These are phyloP conservation scores for Hirtodrosophila confusa DNA, from an alignment of 2,888 invertebrate genomes.

Conservation along the genomic window DNA sequence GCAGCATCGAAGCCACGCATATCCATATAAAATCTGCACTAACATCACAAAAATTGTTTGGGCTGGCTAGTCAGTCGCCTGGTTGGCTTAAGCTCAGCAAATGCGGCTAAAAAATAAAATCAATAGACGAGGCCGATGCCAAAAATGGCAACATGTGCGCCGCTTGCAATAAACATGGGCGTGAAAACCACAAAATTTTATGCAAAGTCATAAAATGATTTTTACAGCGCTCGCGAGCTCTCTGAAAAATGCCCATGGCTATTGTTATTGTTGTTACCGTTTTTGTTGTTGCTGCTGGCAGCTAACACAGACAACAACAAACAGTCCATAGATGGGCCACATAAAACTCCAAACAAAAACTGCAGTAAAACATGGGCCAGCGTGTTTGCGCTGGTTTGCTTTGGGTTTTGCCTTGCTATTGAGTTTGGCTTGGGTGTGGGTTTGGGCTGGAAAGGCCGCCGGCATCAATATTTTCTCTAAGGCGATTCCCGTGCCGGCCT, in stretches of 20 bases:
- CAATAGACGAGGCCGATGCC: conserved; percentile 63
- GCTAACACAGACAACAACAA: conserved; percentile 45
- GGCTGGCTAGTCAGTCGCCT: neutral
- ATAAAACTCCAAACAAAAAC: conserved; percentile 73
- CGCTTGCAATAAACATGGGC: conserved; percentile 77
- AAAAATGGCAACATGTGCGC: conserved; percentile 69
- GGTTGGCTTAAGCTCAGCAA: conserved; percentile 29
- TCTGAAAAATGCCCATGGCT: conserved; percentile 48
- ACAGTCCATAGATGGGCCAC: conserved; percentile 54
- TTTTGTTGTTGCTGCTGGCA: conserved; percentile 18
- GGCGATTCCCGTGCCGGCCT: conserved; percentile 59
- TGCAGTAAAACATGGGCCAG: conserved; percentile 70
- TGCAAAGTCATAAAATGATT: conserved; percentile 80
- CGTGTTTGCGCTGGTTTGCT: conserved; percentile 24
- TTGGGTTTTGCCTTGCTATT: conserved; percentile 7
- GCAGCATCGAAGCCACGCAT: neutral
- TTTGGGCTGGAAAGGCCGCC: conserved; percentile 31
- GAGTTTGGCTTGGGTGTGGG: conserved; percentile 13
- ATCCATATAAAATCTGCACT: conserved; percentile 20
- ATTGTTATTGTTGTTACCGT: conserved; percentile 32
- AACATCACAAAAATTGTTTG: conserved; percentile 30
- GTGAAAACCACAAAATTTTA: conserved; percentile 81
- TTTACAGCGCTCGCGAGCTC: conserved; percentile 65
- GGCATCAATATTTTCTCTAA: conserved; percentile 72
- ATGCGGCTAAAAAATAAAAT: conserved; percentile 51